Evolutionary conservation across 1,140 invertebrate species (phyloP).

Genomic region (Ceratoteleas bidentatus): DNA sequence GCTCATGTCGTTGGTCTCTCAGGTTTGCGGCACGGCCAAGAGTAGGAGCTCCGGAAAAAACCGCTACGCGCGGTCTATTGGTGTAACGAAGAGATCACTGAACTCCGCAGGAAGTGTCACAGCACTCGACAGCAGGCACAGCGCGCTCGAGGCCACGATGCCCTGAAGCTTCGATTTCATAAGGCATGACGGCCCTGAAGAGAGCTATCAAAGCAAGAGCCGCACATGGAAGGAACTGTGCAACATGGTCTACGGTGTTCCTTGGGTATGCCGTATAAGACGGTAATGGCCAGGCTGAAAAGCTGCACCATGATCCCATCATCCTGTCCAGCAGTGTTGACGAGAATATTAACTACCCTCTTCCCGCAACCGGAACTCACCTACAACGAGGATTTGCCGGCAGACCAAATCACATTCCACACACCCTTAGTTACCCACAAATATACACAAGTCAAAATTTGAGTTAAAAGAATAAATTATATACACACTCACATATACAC

Average conservation of each 20-base stretch:
- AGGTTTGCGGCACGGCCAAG: no score
- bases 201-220: conserved; percentile 17
- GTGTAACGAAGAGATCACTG: conserved; percentile 21
- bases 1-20: no score
- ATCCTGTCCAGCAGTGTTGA: neutral
- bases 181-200: neutral
- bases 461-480: no score
- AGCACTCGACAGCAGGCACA: neutral
- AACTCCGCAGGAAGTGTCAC: neutral
- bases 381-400: neutral
- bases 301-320: neutral
- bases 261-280: conserved; percentile 18
- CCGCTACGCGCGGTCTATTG: conserved; percentile 8
- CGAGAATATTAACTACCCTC: conserved; percentile 4
- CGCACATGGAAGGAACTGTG: conserved; percentile 13
- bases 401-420: no score
- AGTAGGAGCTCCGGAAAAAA: neutral
- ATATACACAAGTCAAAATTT: no score
- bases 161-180: neutral
- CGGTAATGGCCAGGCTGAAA: conserved; percentile 13
- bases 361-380: neutral
- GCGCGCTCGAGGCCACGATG: conserved; percentile 5
- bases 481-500: no score
- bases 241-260: conserved; percentile 7
- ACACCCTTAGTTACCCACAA: no score